Conservation (phyloP, 2,797 vertebrate species). For the Danio aesculapii region DNA sequence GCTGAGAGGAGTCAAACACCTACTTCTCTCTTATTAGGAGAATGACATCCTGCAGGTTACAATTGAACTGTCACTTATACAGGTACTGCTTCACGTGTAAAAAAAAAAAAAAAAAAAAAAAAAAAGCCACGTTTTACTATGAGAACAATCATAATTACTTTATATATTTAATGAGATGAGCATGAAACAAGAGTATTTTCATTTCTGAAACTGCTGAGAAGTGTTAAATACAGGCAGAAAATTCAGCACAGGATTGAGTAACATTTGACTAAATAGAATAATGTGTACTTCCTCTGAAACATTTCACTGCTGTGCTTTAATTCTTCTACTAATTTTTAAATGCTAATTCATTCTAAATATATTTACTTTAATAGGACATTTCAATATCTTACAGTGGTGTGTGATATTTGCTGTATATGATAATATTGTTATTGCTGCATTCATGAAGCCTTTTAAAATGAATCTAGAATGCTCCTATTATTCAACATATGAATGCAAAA, state of each 20-base stretch:
- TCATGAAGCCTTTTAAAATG: too few species aligned
- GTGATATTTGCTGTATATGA: too few species aligned
- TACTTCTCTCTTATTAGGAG: slow-evolving; percentile 26
- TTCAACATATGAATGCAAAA: too few species aligned
- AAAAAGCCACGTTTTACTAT: too few species aligned
- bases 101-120: too few species aligned
- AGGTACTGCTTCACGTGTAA: neutral
- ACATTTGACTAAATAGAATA: neutral
- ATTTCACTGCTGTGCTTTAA: neutral
- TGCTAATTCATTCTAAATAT: neutral
- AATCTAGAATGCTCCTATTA: too few species aligned
- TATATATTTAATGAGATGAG: neutral
- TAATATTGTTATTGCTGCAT: too few species aligned
- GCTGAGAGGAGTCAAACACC: slow-evolving; percentile 28
- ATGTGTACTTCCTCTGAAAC: neutral
- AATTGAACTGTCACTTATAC: slow-evolving; percentile 2
- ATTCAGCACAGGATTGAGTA: neutral
- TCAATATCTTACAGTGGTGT: too few species aligned
- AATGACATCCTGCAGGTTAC: slow-evolving; percentile 30
- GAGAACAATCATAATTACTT: too few species aligned
- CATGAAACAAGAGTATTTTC: neutral
- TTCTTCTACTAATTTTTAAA: neutral
- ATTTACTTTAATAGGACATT: too few species aligned
- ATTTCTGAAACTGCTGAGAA: neutral
- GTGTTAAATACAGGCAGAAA: too few species aligned